Evolutionary conservation across 2,113 vertebrate genomes (phyloP).

Genomic region (Erinaceus europaeus): DNA sequence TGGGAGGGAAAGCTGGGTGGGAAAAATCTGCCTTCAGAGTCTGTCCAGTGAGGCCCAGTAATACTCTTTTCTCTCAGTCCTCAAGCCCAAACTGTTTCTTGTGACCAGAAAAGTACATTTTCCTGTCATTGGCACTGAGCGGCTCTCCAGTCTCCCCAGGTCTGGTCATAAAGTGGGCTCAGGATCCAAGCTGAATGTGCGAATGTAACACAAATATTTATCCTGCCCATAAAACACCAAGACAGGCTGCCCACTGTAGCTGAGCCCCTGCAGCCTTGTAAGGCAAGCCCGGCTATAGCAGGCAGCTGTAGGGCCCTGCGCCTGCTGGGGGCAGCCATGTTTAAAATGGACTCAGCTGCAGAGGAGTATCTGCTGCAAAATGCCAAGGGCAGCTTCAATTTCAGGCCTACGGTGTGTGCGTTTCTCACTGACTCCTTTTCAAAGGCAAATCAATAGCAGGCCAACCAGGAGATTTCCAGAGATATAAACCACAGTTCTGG

Average conservation of each 20-base stretch:
- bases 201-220: conserved; percentile 39
- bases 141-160: not conserved
- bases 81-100: not conserved
- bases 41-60: not conserved
- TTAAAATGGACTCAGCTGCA: conserved; percentile 40
- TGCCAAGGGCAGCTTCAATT: conserved; percentile 43
- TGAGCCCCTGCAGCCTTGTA: not conserved
- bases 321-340: not conserved
- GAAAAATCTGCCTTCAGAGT: too few relatives aligned
- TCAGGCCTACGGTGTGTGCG: not conserved
- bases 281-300: not conserved
- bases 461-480: conserved; percentile 35
- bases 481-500: not conserved
- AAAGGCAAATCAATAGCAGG: conserved; percentile 50
- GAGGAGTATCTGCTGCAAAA: not conserved
- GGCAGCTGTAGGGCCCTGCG: not conserved
- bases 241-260: not conserved
- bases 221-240: not conserved
- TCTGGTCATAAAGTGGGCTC: not conserved
- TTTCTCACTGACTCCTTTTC: conserved; percentile 44
- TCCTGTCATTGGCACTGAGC: not conserved
- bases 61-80: not conserved
- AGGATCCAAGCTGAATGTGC: conserved; percentile 15
- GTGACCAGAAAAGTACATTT: not conserved
- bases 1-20: too few relatives aligned